Base-by-base conservation (phyloP, 64 coral and sea anemone genomes). In the Exaiptasia diaphana region DNA sequence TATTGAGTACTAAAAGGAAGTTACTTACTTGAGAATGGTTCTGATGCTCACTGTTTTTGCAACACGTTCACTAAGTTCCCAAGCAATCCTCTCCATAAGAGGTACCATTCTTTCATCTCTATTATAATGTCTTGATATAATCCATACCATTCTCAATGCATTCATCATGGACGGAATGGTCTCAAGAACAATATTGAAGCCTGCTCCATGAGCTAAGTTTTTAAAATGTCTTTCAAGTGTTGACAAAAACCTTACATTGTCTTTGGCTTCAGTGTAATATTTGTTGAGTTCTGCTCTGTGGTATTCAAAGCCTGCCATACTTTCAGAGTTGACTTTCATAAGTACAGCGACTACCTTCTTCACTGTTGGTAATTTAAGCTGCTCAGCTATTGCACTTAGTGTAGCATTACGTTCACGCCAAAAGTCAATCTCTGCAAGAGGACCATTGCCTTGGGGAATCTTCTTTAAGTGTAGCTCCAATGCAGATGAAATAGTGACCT, bases 161-260 rank as follows among this genome's bases (percentile, higher is more conserved):
- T 99, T 99, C 95, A 99, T 99, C 90, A 99, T 89, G 28, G 95
- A 99, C 63, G 95, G 95, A 39, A 99, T 99, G 23, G 95, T 99
- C 30, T 99, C 95, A 37, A 99, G 48, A 7, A 99, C 90, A 40
- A 99, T 88, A 36, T 99, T 99, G 25, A 99, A 99, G 53, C 73
- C 93, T 15, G 95, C 95, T 49, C 95, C 95, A 58, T 89, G 95
- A 37, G 89, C 90, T 41, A 99, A 71, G 56, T 99, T 99, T 49
- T 99, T 99, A 84, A 99, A 99, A 75, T 99, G 95, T 14, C 95
- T 83, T 27, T 99, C 95, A 22, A 99, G 74, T 3, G 95, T 99
- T 21, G 90, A 92, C 23, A 99, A 75, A 37, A 99, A 99, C 17
- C 95, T 38, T 15, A 99, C 95, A 89, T 99, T 99, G 53, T 99